Conservation (phyloP, 2,797 vertebrate species). For the Brotula barbata region DNA sequence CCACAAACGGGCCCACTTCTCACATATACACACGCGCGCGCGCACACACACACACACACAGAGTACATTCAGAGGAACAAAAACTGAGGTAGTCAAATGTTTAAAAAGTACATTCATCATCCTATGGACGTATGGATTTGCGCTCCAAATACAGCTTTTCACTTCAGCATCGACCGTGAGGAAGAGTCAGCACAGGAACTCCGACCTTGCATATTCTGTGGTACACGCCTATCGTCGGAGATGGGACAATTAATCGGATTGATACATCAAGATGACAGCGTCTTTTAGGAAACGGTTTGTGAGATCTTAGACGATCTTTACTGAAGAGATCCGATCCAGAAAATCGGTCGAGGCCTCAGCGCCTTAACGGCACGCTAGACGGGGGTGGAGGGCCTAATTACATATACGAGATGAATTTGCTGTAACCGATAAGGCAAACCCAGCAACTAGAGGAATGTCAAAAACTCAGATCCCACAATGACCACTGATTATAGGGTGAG, state of each 20-base stretch:
- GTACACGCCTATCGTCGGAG: too few species aligned
- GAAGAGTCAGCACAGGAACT: constrained; percentile 2
- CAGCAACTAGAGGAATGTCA: constrained; percentile 52
- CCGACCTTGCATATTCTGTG: too few species aligned
- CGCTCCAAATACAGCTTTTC: constrained; percentile 47
- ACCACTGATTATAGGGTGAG: constrained; percentile 43
- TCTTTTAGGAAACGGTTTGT: too few species aligned
- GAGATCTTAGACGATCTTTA: constrained; percentile 25
- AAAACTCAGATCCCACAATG: constrained; percentile 34
- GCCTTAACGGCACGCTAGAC: constrained; percentile 7
- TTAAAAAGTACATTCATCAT: constrained; percentile 58
- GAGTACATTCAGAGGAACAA: constrained; percentile 59
- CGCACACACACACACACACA: constrained; percentile 35
- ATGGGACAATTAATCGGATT: too few species aligned
- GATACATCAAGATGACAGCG: too few species aligned
- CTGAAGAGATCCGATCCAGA: constrained; percentile 45
- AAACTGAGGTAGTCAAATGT: constrained; percentile 68
- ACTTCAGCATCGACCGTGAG: constrained; percentile 24
- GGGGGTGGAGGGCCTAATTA: constrained; percentile 26
- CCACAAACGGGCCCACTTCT: background rate
- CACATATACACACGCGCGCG: constrained; percentile 27
- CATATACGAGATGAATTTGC: constrained; percentile 50
- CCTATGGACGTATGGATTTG: constrained; percentile 37
- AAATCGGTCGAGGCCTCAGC: constrained; percentile 15
- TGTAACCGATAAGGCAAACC: constrained; percentile 46